Conservation (phyloP, 2,113 vertebrate species). For the Pongo abelii region DNA sequence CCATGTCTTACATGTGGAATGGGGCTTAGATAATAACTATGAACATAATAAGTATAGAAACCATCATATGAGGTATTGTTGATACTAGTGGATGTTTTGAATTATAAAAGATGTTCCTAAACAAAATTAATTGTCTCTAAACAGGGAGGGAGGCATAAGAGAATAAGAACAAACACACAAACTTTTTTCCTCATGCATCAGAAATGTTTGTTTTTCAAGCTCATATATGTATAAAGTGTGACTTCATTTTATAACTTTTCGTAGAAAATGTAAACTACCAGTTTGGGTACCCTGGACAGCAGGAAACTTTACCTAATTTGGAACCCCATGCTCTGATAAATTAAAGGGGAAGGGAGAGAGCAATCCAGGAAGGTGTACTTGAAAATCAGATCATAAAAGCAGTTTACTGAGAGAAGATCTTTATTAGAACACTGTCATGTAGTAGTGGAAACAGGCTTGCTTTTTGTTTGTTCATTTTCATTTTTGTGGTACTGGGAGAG, state of each 20-base stretch:
- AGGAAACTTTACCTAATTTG: not conserved
- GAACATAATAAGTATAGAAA: conserved; percentile 18
- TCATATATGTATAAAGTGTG: not conserved
- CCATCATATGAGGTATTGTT: not conserved
- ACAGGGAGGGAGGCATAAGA: not conserved
- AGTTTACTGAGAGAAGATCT: not conserved
- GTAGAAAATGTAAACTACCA: conserved; percentile 12
- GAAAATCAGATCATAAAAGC: not conserved
- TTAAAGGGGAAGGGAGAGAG: not conserved
- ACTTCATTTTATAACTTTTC: conserved; percentile 13
- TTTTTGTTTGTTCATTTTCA: not conserved
- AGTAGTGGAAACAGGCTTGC: not conserved
- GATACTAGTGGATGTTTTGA: not conserved
- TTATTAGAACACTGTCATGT: not conserved
- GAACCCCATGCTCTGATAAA: not conserved
- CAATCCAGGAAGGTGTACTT: not conserved
- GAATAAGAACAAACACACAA: not conserved
- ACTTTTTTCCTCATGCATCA: not conserved
- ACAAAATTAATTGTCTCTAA: not conserved
- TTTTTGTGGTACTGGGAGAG: not conserved
- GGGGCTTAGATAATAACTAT: not conserved
- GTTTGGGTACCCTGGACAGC: not conserved
- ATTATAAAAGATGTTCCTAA: not conserved
- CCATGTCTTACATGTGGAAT: not conserved
- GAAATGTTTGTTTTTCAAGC: not conserved